phyloP scores from a whole-genome alignment of 2,797 vertebrate species.

The Myoxocephalus aenaeus region DNA sequence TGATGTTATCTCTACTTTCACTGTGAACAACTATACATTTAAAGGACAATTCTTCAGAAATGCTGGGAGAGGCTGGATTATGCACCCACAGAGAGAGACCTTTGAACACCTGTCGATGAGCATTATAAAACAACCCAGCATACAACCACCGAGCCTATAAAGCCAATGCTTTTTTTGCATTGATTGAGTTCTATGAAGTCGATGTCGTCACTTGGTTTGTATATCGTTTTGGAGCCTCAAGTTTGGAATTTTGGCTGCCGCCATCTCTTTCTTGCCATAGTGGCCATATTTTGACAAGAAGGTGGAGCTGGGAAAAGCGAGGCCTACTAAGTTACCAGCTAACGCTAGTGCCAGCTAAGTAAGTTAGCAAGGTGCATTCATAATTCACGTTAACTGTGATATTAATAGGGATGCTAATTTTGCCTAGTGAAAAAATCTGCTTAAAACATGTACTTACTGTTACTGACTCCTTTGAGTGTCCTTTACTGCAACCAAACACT shows the following conservation, averaged over 20 bases:
- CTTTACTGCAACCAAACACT: background rate
- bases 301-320: too few relatives aligned
- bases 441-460: background rate
- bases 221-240: background rate
- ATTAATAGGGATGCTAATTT: background rate
- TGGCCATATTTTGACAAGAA: too few relatives aligned
- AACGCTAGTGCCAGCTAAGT: background rate
- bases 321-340: too few relatives aligned
- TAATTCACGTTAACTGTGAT: background rate
- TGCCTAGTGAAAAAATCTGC: background rate
- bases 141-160: background rate
- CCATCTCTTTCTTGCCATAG: background rate
- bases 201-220: background rate
- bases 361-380: background rate
- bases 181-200: background rate
- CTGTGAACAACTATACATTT: background rate
- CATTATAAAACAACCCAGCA: background rate
- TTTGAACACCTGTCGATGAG: background rate
- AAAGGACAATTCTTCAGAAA: slow-evolving; percentile 15
- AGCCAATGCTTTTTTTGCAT: background rate
- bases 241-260: too few relatives aligned
- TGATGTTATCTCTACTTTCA: background rate
- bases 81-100: background rate
- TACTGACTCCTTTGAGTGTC: background rate
- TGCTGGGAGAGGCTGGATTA: background rate